A percentile compares a stretch with the other conserved stretches of the same genome.
Conservation (phyloP, 2,113 vertebrate species). For the Rhinolophus sinicus region DNA sequence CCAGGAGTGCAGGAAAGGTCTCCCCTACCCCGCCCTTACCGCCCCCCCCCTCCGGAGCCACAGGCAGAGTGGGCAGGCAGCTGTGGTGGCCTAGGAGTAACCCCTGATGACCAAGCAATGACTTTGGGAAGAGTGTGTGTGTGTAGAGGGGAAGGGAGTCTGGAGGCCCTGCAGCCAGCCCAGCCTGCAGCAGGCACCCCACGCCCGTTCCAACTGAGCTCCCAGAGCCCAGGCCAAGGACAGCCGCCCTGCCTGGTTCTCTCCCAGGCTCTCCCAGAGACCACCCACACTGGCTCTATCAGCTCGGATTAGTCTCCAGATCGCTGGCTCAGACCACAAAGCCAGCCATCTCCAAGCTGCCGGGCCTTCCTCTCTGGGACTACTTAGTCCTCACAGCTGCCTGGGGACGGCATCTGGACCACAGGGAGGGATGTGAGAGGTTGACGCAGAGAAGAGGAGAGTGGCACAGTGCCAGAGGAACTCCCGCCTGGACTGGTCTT, state of each 20-base stretch:
- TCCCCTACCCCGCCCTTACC: background rate
- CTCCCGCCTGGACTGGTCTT: background rate
- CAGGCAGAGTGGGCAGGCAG: background rate
- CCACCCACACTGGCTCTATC: slow-evolving; percentile 70
- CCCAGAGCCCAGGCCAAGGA: slow-evolving; percentile 27
- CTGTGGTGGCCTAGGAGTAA: too few species aligned
- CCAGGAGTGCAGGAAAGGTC: background rate
- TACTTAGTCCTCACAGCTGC: background rate
- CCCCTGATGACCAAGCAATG: background rate
- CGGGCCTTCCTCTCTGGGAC: background rate
- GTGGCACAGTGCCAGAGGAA: too few species aligned
- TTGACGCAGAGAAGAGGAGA: background rate
- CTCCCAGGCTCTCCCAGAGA: slow-evolving; percentile 41
- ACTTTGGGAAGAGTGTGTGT: background rate
- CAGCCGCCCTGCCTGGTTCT: background rate
- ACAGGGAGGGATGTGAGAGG: background rate
- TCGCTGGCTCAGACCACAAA: background rate
- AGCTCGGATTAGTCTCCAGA: background rate
- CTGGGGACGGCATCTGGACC: background rate
- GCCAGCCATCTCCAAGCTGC: background rate
- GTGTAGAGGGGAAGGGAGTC: background rate
- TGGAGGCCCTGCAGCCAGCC: background rate
- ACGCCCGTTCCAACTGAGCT: background rate
- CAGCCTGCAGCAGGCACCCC: background rate
- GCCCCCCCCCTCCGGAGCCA: background rate